Conservation (phyloP, 2,888 invertebrate species). For the Cyrtodaria siliqua region DNA sequence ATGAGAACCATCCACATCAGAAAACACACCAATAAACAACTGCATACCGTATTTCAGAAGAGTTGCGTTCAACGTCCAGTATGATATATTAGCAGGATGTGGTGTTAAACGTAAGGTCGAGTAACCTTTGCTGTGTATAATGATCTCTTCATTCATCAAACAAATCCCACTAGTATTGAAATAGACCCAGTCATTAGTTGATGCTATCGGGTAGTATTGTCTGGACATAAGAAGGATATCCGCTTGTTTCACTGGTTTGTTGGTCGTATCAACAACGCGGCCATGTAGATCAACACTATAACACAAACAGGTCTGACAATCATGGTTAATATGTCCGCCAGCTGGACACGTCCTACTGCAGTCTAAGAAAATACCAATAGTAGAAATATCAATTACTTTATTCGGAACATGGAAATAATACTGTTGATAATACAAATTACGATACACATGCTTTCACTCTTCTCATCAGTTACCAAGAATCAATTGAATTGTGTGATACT, state of each 20-base stretch:
- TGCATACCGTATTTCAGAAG: too few species aligned
- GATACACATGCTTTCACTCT: too few species aligned
- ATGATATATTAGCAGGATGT: background rate
- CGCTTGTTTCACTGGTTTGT: conserved; percentile 9
- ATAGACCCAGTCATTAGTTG: background rate
- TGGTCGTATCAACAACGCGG: conserved; percentile 13
- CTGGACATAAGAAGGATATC: conserved; percentile 1
- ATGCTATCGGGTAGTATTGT: conserved; percentile 8
- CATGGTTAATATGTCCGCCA: conserved; percentile 11
- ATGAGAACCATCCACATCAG: too few species aligned
- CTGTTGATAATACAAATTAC: too few species aligned
- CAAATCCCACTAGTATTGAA: conserved; percentile 16
- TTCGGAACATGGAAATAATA: too few species aligned
- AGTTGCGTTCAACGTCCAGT: conserved; percentile 18
- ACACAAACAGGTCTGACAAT: conserved; percentile 23
- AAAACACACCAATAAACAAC: too few species aligned
- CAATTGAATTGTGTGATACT: too few species aligned
- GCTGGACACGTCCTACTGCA: conserved; percentile 15
- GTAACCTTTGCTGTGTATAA: too few species aligned
- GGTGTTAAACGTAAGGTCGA: conserved; percentile 3
- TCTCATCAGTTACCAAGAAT: too few species aligned
- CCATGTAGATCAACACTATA: conserved; percentile 14
- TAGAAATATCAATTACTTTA: too few species aligned
- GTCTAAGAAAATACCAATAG: conserved; percentile 6
- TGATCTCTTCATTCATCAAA: conserved; percentile 27